These are phyloP conservation scores for Leuctra nigra DNA, from an alignment of 2,888 invertebrate species.

Conservation along the genomic window DNA sequence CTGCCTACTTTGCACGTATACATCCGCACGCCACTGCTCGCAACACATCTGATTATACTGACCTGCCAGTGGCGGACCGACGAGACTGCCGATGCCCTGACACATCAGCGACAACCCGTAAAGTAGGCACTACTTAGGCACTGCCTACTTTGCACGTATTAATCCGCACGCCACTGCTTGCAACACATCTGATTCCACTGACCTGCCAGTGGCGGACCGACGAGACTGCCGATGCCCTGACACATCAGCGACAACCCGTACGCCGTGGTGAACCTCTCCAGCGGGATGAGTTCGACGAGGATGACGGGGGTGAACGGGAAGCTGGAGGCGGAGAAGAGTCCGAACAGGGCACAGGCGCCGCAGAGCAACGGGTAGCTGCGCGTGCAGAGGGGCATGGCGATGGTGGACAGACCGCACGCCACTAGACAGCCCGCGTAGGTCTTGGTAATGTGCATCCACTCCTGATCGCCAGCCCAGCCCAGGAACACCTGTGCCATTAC, in stretches of 20 bases:
- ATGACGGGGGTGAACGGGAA: constrained; percentile 89
- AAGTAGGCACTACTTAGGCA: constrained; percentile 54
- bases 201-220: constrained; percentile 91
- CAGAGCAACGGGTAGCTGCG: constrained; percentile 46
- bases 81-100: constrained; percentile 65
- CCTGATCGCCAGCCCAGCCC: constrained; percentile 84
- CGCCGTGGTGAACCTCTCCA: constrained; percentile 87
- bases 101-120: constrained; percentile 87
- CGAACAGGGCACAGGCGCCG: constrained; percentile 60
- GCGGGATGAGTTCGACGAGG: constrained; percentile 77
- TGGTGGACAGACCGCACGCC: constrained; percentile 55
- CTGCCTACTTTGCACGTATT: neutral
- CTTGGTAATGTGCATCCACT: constrained; percentile 72
- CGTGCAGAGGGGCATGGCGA: constrained; percentile 51
- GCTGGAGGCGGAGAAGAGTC: constrained; percentile 84
- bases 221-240: constrained; percentile 86
- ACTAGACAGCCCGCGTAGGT: constrained; percentile 75
- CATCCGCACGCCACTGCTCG: neutral
- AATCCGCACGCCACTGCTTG: neutral
- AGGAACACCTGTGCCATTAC: constrained; percentile 72
- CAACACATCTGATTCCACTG: constrained; percentile 10
- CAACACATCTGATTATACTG: neutral
- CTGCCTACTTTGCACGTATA: neutral
- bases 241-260: constrained; percentile 84
- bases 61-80: neutral